A percentile compares a stretch with the other conserved stretches of the same genome.
phyloP scores from a whole-genome alignment of 2,888 invertebrate genomes.

The Synanthedon tipuliformis region DNA sequence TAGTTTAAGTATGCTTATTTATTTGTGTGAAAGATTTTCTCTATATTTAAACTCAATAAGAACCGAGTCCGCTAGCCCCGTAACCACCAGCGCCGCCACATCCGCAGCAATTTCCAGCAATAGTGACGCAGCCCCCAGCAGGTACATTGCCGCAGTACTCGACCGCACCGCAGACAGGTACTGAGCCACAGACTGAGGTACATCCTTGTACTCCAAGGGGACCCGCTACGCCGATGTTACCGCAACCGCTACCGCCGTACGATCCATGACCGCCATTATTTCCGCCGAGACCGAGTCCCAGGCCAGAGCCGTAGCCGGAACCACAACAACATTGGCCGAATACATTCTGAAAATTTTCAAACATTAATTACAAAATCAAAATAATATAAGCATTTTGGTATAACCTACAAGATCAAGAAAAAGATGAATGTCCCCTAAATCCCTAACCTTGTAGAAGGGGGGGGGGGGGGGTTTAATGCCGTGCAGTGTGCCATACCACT shows the following conservation, averaged over 20 bases:
- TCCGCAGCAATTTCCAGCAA: neutral
- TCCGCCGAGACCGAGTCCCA: neutral
- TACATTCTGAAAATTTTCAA: no score
- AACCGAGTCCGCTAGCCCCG: neutral
- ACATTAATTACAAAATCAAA: no score
- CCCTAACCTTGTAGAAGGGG: neutral
- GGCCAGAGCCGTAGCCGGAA: neutral
- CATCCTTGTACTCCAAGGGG: neutral
- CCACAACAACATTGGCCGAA: neutral
- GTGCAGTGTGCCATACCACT: no score
- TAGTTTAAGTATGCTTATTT: no score
- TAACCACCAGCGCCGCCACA: neutral
- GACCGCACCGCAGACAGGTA: neutral
- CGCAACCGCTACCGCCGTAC: neutral
- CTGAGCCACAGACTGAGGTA: neutral
- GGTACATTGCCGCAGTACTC: neutral
- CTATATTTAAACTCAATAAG: neutral
- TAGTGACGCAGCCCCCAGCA: neutral
- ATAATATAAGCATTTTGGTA: no score
- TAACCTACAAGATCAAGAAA: no score
- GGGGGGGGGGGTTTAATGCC: neutral
- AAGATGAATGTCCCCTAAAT: no score
- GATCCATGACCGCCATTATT: neutral
- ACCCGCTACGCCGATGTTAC: neutral
- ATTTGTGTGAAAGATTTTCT: no score